Base-by-base conservation (phyloP, 2,113 vertebrate species). In the Chrysemys picta region DNA sequence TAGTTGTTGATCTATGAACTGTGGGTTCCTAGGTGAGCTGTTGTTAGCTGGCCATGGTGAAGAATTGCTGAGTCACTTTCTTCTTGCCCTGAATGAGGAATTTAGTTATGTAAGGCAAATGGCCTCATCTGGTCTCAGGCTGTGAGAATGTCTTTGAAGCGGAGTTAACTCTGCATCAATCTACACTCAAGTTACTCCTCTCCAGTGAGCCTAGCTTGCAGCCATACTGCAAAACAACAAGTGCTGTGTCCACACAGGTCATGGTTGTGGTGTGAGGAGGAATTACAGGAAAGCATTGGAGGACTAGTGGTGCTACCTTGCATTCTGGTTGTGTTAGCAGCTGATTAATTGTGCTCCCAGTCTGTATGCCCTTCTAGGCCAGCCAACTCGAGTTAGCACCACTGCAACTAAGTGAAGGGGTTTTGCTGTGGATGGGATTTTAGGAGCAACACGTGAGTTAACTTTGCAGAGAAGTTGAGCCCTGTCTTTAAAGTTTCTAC, bases 1-100 rank as follows among this genome's bases (percentile, higher is more conserved):
- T 21, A 72, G 49, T 10, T 22, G 47, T n/a, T 1, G 3, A 49
- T n/a, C 38, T 38, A 19, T 0, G 1, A 50, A 38, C 4, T 38
- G 13, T 42, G 69, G n/a, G 11, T 82, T 69, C 35, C 16, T n/a
- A 4, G 62, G 8, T 54, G 62, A 24, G 82, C 0, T 0, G 54
- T 78, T 85, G 56, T 16, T 89, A 9, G 2, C 59, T 84, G 47
- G 0, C 50, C 27, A 50, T 1, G 5, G 1, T 27, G 2, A 56
- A 81, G 50, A 69, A 69, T 69, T 17, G 14, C 16, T 69, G 75
- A 79, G 49, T 65, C 53, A 6, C 57, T 42, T 47, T 50, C 5
- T 11, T 5, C 29, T 38, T 25, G 35, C n/a, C 2, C 2, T 9
- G 1, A n/a, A 1, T 8, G 50, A 25, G 85, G 79, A 94, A 79